Conservation (phyloP, 2,113 vertebrate species). For the Orientallactaga bullata region DNA sequence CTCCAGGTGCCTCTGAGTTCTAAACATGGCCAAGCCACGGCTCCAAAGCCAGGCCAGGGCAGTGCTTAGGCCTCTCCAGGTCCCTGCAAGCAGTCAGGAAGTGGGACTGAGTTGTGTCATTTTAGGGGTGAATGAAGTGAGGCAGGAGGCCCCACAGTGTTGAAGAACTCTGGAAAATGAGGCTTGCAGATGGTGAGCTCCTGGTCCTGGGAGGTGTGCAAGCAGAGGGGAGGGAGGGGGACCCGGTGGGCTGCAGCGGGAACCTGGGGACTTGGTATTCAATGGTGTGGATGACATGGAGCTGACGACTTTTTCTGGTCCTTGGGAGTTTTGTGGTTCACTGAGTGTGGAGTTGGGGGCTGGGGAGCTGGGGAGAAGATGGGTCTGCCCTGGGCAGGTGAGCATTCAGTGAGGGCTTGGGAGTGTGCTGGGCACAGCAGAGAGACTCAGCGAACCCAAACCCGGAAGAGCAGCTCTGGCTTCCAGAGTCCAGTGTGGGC, state of each 20-base stretch:
- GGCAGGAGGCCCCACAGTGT: background rate
- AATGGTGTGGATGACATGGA: background rate
- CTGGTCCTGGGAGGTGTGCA: background rate
- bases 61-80: background rate
- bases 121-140: background rate
- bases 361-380: too few species aligned
- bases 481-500: fast-evolving
- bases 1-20: background rate
- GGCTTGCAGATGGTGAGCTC: background rate
- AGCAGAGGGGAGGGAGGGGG: background rate
- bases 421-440: fast-evolving
- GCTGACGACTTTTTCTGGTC: background rate
- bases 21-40: background rate
- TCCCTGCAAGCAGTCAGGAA: background rate
- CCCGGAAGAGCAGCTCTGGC: background rate
- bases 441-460: background rate
- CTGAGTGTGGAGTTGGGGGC: background rate
- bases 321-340: background rate
- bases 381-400: background rate
- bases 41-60: background rate
- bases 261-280: too few species aligned
- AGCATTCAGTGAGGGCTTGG: background rate
- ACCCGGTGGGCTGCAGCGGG: background rate
- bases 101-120: too few species aligned
- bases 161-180: background rate